A percentile compares a stretch with the other conserved stretches of the same genome.
These are phyloP conservation scores for Furnarius figulus DNA, from an alignment of 2,113 vertebrate species.

Conservation along the genomic window DNA sequence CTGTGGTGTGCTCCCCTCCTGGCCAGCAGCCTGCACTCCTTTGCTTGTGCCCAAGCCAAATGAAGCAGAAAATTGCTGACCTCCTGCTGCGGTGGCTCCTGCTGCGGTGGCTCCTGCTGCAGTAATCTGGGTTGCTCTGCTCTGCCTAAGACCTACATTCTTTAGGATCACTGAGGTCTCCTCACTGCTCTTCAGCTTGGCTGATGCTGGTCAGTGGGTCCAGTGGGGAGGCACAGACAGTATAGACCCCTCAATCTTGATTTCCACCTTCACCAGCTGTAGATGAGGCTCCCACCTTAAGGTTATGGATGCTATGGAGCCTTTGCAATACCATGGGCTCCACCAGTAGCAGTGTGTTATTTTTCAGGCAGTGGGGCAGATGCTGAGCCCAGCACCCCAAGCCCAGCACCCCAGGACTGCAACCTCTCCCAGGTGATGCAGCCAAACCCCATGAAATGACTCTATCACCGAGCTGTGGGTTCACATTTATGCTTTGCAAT, in stretches of 20 bases:
- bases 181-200: neutral
- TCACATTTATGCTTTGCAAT: neutral
- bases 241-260: neutral
- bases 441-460: neutral
- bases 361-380: neutral
- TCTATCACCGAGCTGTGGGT: neutral
- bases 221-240: neutral
- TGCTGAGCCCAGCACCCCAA: neutral
- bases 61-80: neutral
- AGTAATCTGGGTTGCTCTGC: neutral
- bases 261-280: neutral
- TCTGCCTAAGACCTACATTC: neutral
- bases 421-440: neutral
- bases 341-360: neutral
- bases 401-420: neutral
- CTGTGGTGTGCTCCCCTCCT: neutral
- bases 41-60: neutral
- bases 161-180: neutral
- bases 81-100: neutral
- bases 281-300: neutral
- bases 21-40: rapidly evolving
- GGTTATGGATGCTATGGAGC: neutral
- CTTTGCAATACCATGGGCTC: neutral
- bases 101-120: neutral
- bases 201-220: neutral